These are phyloP conservation scores for Pachyuromys duprasi DNA, from an alignment of 2,797 vertebrate species.

Conservation along the genomic window DNA sequence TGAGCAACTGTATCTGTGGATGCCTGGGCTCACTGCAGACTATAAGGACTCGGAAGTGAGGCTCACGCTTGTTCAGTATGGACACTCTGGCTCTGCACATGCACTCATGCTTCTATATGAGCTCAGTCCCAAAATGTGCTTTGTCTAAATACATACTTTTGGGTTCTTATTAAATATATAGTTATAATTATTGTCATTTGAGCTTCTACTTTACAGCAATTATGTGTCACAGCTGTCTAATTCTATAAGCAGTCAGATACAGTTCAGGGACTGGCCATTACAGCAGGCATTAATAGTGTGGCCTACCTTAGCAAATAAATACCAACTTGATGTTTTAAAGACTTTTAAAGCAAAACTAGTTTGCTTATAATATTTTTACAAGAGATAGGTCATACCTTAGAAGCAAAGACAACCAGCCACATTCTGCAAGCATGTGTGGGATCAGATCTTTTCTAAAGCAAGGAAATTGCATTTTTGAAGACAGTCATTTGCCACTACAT, in stretches of 20 bases:
- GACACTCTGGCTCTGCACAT: neutral
- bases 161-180: conserved; percentile 12
- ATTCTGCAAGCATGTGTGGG: conserved; percentile 51
- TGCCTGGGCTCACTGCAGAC: neutral
- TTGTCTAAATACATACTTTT: neutral
- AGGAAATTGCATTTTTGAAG: conserved; percentile 19
- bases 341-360: conserved; percentile 44
- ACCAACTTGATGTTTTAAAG: conserved; percentile 50
- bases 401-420: conserved; percentile 15
- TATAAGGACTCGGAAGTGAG: neutral
- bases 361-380: conserved; percentile 36
- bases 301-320: conserved; percentile 1
- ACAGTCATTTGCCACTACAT: neutral
- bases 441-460: conserved; percentile 29
- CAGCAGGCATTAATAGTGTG: neutral
- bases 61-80: neutral
- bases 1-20: neutral
- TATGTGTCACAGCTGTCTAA: conserved; percentile 14
- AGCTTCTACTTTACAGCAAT: neutral
- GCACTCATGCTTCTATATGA: neutral
- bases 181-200: neutral
- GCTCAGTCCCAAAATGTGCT: conserved; percentile 22
- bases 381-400: conserved; percentile 18
- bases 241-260: conserved; percentile 3
- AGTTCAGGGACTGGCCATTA: neutral